These are phyloP conservation scores for Drosophila multiciliata DNA, from an alignment of 2,888 invertebrate genomes.

Conservation along the genomic window DNA sequence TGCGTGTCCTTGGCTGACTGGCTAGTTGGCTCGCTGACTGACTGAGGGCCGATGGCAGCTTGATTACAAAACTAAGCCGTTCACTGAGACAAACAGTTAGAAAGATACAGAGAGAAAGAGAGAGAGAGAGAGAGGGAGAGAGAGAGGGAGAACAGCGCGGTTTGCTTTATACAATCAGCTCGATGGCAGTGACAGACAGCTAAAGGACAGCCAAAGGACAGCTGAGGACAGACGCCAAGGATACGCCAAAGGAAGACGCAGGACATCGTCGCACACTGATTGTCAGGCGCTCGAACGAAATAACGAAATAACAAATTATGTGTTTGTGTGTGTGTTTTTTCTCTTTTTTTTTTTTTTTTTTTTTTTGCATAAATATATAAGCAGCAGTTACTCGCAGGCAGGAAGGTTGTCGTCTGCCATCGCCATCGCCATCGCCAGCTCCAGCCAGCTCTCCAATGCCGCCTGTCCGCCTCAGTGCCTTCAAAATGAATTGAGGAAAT, in stretches of 20 bases:
- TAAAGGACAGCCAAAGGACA: constrained; percentile 4
- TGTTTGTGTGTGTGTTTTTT: constrained; percentile 1
- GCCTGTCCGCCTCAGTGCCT: not conserved
- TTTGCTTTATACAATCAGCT: constrained; percentile 76
- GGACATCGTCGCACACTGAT: constrained; percentile 48
- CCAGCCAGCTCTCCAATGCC: not conserved
- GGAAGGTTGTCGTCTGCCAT: not conserved
- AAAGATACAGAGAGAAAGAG: not conserved
- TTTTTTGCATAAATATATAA: constrained; percentile 52
- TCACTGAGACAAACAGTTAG: constrained; percentile 37
- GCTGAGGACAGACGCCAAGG: not conserved
- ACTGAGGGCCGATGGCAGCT: constrained; percentile 33
- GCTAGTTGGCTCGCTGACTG: not conserved
- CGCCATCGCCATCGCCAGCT: not conserved
- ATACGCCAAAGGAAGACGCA: constrained; percentile 8
- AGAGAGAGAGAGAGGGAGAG: not conserved
- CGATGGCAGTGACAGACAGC: constrained; percentile 4
- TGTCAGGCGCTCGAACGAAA: constrained; percentile 51
- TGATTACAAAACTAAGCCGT: constrained; percentile 72
- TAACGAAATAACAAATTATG: constrained; percentile 55
- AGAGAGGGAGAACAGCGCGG: constrained; percentile 15
- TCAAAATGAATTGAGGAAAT: constrained; percentile 42
- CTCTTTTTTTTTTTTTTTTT: not conserved
- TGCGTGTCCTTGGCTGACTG: constrained; percentile 40
- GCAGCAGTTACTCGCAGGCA: constrained; percentile 14